Conservation (phyloP, 2,797 vertebrate genomes). For the Adrianichthys oophorus region DNA sequence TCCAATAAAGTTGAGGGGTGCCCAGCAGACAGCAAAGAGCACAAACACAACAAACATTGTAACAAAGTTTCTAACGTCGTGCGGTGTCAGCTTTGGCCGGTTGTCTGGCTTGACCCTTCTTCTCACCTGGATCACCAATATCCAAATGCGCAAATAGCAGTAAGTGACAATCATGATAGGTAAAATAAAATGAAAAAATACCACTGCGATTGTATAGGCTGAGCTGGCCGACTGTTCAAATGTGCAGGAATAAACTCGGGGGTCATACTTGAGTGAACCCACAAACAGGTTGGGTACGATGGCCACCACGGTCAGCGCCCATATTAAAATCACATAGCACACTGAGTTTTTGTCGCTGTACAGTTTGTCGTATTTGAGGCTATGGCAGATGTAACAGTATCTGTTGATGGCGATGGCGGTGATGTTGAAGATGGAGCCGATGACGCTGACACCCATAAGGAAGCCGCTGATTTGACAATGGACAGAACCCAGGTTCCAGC, state of each 20-base stretch:
- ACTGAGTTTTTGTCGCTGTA: conserved; percentile 92
- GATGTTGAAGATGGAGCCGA: conserved; percentile 97
- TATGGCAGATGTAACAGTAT: conserved; percentile 98
- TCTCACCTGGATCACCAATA: conserved; percentile 82
- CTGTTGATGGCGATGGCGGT: conserved; percentile 95
- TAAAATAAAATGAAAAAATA: conserved; percentile 91
- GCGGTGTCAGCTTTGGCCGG: conserved; percentile 87
- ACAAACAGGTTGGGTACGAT: conserved; percentile 91
- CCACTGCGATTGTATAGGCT: conserved; percentile 90
- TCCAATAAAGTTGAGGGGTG: conserved; percentile 95
- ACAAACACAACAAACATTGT: conserved; percentile 98
- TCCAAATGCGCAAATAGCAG: conserved; percentile 88
- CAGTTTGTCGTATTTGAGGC: conserved; percentile 90
- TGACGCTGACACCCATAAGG: conserved; percentile 94
- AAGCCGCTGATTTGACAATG: conserved; percentile 97
- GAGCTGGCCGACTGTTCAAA: conserved; percentile 91
- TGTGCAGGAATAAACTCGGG: conserved; percentile 92
- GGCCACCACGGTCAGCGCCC: conserved; percentile 89
- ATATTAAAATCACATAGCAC: conserved; percentile 90
- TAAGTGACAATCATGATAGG: conserved; percentile 86
- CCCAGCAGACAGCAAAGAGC: conserved; percentile 97
- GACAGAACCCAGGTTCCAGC: conserved; percentile 90
- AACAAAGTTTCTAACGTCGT: conserved; percentile 93
- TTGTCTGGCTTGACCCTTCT: conserved; percentile 88
- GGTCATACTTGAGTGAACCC: conserved; percentile 92